Conservation (phyloP, 2,113 vertebrate genomes). For the Vicugna pacos region DNA sequence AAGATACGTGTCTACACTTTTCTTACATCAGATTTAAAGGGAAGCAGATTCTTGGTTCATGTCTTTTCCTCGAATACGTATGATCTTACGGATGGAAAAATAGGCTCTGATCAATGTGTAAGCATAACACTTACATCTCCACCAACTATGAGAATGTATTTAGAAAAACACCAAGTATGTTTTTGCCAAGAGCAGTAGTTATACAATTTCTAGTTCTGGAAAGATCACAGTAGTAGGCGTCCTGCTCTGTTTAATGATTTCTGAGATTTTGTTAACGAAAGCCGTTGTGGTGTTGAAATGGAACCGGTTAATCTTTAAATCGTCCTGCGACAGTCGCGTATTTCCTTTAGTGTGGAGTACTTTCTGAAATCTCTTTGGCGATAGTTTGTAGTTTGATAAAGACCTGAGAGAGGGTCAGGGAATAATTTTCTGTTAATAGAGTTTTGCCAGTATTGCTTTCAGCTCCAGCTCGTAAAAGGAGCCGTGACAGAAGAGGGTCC, state of each 20-base stretch:
- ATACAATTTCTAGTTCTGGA: not conserved
- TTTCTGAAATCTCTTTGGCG: not conserved
- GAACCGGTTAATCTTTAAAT: not conserved
- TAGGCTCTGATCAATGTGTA: not conserved
- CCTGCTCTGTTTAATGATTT: not conserved
- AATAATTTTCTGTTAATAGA: not conserved
- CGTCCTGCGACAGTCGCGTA: not conserved
- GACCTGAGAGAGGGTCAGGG: not conserved
- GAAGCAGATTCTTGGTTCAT: not conserved
- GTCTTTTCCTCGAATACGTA: not conserved
- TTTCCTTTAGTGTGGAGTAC: not conserved
- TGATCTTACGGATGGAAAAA: not conserved
- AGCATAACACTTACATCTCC: not conserved
- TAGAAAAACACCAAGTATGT: not conserved
- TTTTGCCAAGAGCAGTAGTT: not conserved
- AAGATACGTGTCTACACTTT: not conserved
- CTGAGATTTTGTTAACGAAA: not conserved
- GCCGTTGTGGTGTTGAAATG: not conserved
- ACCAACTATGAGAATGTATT: not conserved
- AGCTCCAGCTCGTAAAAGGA: not conserved
- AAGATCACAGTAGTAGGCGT: not conserved
- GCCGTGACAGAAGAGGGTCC: not conserved
- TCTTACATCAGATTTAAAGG: not conserved
- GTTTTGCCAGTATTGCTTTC: not conserved
- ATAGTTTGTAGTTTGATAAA: not conserved